Base-by-base conservation (phyloP, 2,888 invertebrate genomes). In the Acrobasis repandana region DNA sequence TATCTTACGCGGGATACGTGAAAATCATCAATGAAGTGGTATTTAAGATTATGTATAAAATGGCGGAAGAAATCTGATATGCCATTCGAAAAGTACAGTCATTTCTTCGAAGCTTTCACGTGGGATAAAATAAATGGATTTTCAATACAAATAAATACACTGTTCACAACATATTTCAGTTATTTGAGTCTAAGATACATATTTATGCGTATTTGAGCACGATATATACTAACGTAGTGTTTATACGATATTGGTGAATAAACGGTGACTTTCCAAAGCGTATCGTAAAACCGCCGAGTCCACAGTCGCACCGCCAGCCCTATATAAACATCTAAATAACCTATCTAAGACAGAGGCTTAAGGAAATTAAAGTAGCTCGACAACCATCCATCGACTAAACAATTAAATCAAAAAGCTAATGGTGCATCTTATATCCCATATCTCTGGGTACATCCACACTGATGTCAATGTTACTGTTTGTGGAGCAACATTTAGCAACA, bases 321-420 rank as follows among this genome's bases (percentile, higher is more conserved):
- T 80, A 85, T 77, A 79, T 79, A 82, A 86, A 88, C 88, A 86
- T 80, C 90, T 90, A 86, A 78, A 74, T 83, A 85, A 80, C 87
- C 89, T 90, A 90, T 86, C 90, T 90, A 90, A 81, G 83, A 88
- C 79, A 80, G 81, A 85, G 82, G 88, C 86, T 86, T 86, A 75
- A 74, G 72, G 61, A 72, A 72, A 78, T n/a, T 76, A 74, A 71
- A 81, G 80, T 73, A 82, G 79, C 77, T 77, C 77, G 78, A 85
- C 85, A 85, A 80, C 78, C 83, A 79, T 82, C 74, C 82, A 82
- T 80, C 75, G 78, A 82, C 75, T 71, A 75, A 78, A 76, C 74
- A 77, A 79, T 77, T 69, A 77, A 79, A 75, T 67, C 65, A 74
- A 74, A 72, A 83, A 80, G 83, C 81, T 75, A 76, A 80, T 73